Conservation (phyloP, 2,888 invertebrate genomes). For the Willowsia nigromaculata region DNA sequence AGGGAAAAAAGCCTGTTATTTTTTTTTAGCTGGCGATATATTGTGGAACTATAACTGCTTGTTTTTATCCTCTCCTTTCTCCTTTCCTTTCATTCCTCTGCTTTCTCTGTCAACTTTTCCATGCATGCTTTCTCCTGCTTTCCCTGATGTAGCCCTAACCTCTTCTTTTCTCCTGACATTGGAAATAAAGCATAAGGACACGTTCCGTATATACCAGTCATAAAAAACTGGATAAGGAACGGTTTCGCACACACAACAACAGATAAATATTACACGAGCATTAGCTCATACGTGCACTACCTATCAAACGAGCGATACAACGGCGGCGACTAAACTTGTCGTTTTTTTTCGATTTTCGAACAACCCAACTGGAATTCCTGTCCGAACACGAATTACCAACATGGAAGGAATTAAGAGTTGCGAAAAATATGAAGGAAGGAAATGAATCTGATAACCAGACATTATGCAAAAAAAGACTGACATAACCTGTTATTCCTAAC, state of each 20-base stretch:
- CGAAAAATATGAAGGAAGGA: not conserved
- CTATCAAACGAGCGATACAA: not conserved
- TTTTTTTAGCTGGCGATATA: too few relatives aligned
- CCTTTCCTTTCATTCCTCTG: not conserved
- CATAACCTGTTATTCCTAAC: too few relatives aligned
- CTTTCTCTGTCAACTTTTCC: not conserved
- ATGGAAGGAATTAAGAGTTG: not conserved
- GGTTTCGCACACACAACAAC: conserved; percentile 4
- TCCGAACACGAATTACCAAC: not conserved
- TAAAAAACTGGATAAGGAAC: not conserved
- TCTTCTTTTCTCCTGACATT: conserved; percentile 10
- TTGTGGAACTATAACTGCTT: not conserved
- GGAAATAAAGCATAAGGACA: not conserved
- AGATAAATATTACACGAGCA: conserved; percentile 10
- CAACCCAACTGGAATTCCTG: conserved; percentile 18
- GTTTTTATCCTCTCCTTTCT: not conserved
- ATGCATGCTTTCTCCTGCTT: not conserved
- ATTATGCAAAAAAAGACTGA: too few relatives aligned
- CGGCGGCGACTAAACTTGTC: not conserved
- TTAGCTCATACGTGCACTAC: not conserved
- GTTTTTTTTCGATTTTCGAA: not conserved
- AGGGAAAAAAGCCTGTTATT: conserved; percentile 32
- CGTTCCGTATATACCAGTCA: not conserved
- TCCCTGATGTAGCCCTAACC: conserved; percentile 45
- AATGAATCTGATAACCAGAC: not conserved